Conservation (phyloP, 2,113 vertebrate species). For the Phrynosoma platyrhinos region DNA sequence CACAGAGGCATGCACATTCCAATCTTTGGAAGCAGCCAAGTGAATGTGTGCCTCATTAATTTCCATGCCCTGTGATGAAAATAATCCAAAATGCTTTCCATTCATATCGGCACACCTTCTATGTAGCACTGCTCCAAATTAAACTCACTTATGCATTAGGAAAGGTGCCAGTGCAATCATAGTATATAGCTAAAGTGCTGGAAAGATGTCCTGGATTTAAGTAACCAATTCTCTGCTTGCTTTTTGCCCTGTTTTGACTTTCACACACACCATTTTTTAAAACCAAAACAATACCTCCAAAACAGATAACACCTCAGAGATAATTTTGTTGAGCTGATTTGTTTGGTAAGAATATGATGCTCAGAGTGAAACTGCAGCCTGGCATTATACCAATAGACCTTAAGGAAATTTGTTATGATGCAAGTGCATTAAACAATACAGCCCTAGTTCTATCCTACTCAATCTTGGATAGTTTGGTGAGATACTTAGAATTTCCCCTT, state of each 20-base stretch:
- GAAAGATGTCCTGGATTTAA: conserved; percentile 63
- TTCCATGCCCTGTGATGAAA: conserved; percentile 58
- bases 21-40: conserved; percentile 58
- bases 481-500: too few relatives aligned
- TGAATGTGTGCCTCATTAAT: conserved; percentile 48
- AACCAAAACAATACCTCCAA: conserved; percentile 44
- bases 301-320: conserved; percentile 50
- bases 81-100: conserved; percentile 57
- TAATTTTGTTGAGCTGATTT: conserved; percentile 27
- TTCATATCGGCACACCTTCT: conserved; percentile 64
- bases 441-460: too few relatives aligned
- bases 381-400: conserved; percentile 18
- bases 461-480: too few relatives aligned
- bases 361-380: neutral
- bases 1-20: conserved; percentile 29
- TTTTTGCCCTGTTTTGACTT: conserved; percentile 56
- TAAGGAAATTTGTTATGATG: conserved; percentile 11
- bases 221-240: conserved; percentile 48
- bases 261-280: conserved; percentile 52
- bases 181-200: conserved; percentile 66
- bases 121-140: conserved; percentile 64
- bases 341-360: neutral
- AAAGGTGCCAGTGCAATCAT: conserved; percentile 72
- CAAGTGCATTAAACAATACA: conserved; percentile 10
- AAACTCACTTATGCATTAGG: conserved; percentile 71